These are phyloP conservation scores for Limonius californicus DNA, from an alignment of 1,140 invertebrate species.

Conservation along the genomic window DNA sequence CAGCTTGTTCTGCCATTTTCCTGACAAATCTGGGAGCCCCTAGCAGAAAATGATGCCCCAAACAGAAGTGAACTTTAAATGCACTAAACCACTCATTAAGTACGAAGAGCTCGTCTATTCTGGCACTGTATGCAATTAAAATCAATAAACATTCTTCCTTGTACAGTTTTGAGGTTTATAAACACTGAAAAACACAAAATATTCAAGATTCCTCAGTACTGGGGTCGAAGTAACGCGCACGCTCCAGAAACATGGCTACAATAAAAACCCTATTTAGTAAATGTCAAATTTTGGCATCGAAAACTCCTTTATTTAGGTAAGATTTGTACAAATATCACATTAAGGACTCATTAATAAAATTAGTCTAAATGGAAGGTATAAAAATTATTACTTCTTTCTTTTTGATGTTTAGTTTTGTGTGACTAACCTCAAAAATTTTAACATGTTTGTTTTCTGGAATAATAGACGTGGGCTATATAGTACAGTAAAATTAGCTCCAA, in stretches of 20 bases:
- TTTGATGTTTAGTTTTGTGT: no score
- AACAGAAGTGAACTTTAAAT: not conserved
- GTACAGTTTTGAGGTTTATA: not conserved
- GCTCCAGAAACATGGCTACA: conserved; percentile 20
- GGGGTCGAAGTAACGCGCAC: conserved; percentile 13
- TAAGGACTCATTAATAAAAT: no score
- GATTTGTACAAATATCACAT: no score
- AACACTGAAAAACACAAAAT: conserved; percentile 12
- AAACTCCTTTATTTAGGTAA: conserved; percentile 23
- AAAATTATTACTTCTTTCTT: no score
- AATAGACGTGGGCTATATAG: no score
- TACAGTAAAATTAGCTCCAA: no score
- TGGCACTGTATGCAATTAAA: not conserved
- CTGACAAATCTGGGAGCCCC: not conserved
- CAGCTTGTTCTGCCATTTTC: conserved; percentile 39
- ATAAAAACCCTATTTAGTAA: conserved; percentile 22
- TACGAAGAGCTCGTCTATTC: not conserved
- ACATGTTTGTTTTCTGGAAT: no score
- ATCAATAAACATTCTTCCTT: conserved; percentile 11
- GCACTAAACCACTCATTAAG: not conserved
- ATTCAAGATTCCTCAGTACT: not conserved
- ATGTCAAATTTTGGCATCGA: conserved; percentile 20
- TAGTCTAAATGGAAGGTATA: no score
- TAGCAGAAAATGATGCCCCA: not conserved
- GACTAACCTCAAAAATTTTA: no score